Base-by-base conservation (phyloP, 2,113 vertebrate genomes). In the Paramisgurnus dabryanus region DNA sequence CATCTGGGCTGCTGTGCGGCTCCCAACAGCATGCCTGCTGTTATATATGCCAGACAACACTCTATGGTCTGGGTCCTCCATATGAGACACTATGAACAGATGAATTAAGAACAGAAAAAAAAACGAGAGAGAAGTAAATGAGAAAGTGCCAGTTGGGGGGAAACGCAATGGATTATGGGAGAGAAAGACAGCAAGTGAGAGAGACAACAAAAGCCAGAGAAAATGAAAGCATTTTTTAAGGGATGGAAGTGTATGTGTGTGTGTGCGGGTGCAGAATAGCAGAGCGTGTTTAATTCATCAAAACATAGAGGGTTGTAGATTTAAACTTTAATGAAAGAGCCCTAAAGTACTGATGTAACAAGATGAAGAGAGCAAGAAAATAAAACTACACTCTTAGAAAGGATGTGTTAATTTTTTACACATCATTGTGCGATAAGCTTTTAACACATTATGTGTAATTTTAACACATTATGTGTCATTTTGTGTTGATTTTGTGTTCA, bases 301-400 rank as follows among this genome's bases (percentile, higher is more conserved):
- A 83, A 67, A 85, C 80, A 82, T 80, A 90, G 85, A 89, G 89
- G 83, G 79, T 88, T 83, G 88, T 88, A 90, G 87, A 84, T 89
- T 93, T 86, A 90, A 91, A 91, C 82, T 90, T 90, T 91, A 90
- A 92, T 91, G 89, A 90, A 89, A 84, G 82, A 87, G 84, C 88
- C 89, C 86, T 89, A 83, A 86, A 91, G 90, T 90, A 89, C 86
- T 88, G 88, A 88, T 91, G 89, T 90, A 91, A 92, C 83, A 81
- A 93, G 89, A 91, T 90, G 78, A 90, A 87, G 85, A 87, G 68
- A 83, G 82, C 74, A 79, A 82, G 86, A 88, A 82, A 72, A 79
- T 80, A 87, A 83, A 87, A 85, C 22, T 22, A 22, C 22, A 22
- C 22, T 22, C 22, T 22, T 22, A 22, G 22, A 22, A 22, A 22